A percentile compares a stretch with the other conserved stretches of the same genome.
These are phyloP conservation scores for Physeter macrocephalus DNA, from an alignment of 2,113 vertebrate species.

Conservation along the genomic window DNA sequence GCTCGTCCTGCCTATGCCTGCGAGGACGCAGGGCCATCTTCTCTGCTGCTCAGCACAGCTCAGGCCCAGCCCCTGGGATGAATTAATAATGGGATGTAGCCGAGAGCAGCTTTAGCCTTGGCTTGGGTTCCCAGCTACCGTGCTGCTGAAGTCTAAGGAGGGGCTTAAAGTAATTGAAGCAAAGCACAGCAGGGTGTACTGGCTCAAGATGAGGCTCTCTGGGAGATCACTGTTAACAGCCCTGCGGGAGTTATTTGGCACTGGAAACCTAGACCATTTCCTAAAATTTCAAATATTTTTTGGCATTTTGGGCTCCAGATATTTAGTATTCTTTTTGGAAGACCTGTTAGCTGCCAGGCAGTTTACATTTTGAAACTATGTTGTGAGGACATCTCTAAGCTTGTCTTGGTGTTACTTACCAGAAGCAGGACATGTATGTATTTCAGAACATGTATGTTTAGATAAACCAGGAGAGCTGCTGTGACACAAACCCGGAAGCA, in stretches of 20 bases:
- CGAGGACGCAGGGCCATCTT: not conserved
- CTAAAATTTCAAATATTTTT: not conserved
- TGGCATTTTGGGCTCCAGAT: not conserved
- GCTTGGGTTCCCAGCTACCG: not conserved
- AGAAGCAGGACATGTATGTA: not conserved
- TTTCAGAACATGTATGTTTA: not conserved
- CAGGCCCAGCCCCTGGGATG: not conserved
- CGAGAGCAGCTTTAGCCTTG: not conserved
- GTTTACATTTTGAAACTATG: not conserved
- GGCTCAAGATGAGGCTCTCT: not conserved
- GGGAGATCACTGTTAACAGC: not conserved
- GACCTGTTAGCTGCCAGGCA: not conserved
- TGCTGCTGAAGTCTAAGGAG: not conserved
- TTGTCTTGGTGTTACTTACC: not conserved
- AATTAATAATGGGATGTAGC: not conserved
- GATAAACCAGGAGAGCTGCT: not conserved
- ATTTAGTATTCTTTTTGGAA: slow-evolving; percentile 7
- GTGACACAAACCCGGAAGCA: not conserved
- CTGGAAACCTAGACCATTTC: not conserved
- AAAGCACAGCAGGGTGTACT: not conserved
- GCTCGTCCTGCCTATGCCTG: not conserved
- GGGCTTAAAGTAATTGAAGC: not conserved
- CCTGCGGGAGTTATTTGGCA: not conserved
- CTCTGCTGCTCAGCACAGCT: not conserved
- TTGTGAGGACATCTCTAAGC: not conserved